These are phyloP conservation scores for Amiota communis DNA, from an alignment of 2,888 invertebrate species.

Conservation along the genomic window DNA sequence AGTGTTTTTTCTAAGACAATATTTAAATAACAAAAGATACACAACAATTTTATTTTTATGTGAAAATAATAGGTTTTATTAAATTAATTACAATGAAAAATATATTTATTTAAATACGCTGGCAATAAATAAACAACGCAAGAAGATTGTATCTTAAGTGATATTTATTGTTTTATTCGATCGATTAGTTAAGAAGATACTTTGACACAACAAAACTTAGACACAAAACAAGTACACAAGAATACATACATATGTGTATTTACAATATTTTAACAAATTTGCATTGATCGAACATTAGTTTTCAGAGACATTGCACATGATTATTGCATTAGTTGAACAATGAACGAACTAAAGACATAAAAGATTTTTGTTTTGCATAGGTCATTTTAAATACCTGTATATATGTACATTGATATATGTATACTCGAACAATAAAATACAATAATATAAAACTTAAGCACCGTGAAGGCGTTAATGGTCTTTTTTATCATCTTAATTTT, in stretches of 20 bases:
- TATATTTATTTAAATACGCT: conserved; percentile 7
- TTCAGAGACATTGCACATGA: neutral
- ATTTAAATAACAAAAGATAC: conserved; percentile 14
- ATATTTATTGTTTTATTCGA: conserved; percentile 18
- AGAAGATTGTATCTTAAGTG: conserved; percentile 6
- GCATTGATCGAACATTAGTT: neutral
- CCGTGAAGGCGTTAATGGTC: too few species aligned
- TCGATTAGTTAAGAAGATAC: neutral
- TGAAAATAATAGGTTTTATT: conserved; percentile 57
- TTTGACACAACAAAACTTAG: conserved; percentile 3
- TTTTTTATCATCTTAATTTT: too few species aligned
- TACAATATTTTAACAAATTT: neutral
- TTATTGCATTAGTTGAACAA: neutral
- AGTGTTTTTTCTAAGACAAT: neutral
- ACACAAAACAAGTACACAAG: neutral
- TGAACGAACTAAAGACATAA: neutral
- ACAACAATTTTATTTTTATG: conserved; percentile 34
- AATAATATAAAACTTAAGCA: too few species aligned
- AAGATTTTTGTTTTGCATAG: neutral
- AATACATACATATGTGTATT: too few species aligned
- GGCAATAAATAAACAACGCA: conserved; percentile 15
- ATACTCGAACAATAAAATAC: too few species aligned
- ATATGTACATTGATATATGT: too few species aligned
- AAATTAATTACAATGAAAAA: conserved; percentile 54
- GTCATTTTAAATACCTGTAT: too few species aligned